Evolutionary conservation across 2,113 vertebrate species (phyloP).

Genomic region (Eonycteris spelaea): DNA sequence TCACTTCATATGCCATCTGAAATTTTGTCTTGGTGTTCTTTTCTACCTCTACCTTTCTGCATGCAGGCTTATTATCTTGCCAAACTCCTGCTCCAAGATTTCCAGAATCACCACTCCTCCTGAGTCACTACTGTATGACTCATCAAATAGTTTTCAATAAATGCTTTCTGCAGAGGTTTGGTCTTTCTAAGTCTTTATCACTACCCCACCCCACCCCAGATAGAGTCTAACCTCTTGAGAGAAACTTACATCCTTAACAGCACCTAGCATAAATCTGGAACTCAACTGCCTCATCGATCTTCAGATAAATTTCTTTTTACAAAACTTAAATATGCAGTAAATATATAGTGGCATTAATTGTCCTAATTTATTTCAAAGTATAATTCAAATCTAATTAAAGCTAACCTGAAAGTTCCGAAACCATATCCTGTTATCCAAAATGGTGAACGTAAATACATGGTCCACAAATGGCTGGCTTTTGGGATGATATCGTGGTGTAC

Average conservation of each 20-base stretch:
- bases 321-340: background rate
- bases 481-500: constrained; percentile 95
- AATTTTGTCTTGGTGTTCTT: background rate
- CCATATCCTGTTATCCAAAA: constrained; percentile 96
- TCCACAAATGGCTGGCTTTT: constrained; percentile 98
- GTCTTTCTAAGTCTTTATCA: constrained; percentile 7
- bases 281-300: background rate
- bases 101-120: constrained; percentile 2
- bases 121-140: background rate
- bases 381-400: background rate
- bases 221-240: background rate
- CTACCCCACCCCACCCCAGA: accelerated
- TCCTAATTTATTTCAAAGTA: background rate
- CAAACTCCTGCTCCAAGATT: constrained; percentile 4
- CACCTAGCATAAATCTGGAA: background rate
- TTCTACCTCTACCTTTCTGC: background rate
- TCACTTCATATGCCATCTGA: background rate
- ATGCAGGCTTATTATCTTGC: background rate
- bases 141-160: background rate
- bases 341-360: background rate
- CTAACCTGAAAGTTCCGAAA: constrained; percentile 98
- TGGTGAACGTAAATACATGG: constrained; percentile 93
- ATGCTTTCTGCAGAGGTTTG: background rate
- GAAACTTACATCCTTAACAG: background rate
- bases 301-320: background rate